Evolutionary conservation across 1,140 invertebrate genomes (phyloP).

Genomic region (Bicyclus anynana): DNA sequence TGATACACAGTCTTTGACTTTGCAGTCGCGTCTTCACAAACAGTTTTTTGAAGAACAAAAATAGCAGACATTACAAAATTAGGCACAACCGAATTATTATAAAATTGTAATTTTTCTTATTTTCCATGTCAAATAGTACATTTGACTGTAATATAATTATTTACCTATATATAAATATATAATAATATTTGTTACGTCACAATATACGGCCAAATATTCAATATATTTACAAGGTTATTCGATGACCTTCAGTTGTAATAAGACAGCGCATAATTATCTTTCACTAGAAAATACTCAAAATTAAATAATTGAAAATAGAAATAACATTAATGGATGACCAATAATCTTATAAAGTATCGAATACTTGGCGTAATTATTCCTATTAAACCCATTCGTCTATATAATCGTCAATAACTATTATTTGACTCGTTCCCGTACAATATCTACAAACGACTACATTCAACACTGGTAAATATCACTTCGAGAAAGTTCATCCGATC

Average conservation of each 20-base stretch:
- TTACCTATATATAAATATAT: too few species aligned
- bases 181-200: slow-evolving; percentile 8
- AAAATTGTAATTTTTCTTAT: not conserved
- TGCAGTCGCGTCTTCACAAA: not conserved
- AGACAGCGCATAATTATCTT: not conserved
- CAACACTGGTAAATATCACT: slow-evolving; percentile 23
- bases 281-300: not conserved
- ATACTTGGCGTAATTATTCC: slow-evolving; percentile 23
- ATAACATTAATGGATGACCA: not conserved
- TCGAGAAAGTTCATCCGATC: slow-evolving; percentile 6
- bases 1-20: not conserved
- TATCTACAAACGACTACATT: slow-evolving; percentile 7
- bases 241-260: too few species aligned
- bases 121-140: slow-evolving; percentile 6
- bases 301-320: not conserved
- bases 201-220: slow-evolving; percentile 7
- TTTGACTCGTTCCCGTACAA: slow-evolving; percentile 23
- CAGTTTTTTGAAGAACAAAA: not conserved
- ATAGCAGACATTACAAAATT: not conserved
- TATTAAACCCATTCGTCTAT: slow-evolving; percentile 3
- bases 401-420: slow-evolving; percentile 7
- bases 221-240: slow-evolving; percentile 18
- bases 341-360: slow-evolving; percentile 26
- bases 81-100: not conserved
- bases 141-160: not conserved